Evolutionary conservation across 2,797 vertebrate genomes (phyloP).

Genomic region (Australoheros facetus): DNA sequence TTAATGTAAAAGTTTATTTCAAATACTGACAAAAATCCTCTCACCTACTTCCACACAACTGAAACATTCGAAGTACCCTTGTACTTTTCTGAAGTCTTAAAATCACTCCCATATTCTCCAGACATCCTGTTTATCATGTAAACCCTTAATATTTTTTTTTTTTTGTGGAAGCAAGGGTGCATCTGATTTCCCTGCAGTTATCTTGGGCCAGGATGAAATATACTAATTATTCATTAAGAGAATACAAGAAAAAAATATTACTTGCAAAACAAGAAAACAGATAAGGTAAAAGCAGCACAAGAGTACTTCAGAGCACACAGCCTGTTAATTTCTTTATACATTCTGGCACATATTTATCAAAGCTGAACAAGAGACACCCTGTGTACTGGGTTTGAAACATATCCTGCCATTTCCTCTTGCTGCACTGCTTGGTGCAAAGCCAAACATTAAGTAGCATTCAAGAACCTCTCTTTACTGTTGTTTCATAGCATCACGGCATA

Average conservation of each 20-base stretch:
- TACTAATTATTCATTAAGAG: slow-evolving; percentile 58
- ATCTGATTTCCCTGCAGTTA: slow-evolving; percentile 74
- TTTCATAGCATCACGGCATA: slow-evolving; percentile 29
- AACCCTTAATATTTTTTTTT: slow-evolving; percentile 45
- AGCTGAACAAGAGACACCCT: slow-evolving; percentile 64
- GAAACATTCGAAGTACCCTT: slow-evolving; percentile 73
- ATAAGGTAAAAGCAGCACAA: slow-evolving; percentile 74
- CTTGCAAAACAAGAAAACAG: slow-evolving; percentile 66
- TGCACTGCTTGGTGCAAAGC: slow-evolving; percentile 59
- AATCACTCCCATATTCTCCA: slow-evolving; percentile 69
- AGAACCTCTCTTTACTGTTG: slow-evolving; percentile 43
- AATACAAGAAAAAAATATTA: slow-evolving; percentile 59
- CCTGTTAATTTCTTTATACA: slow-evolving; percentile 73
- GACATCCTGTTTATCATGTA: slow-evolving; percentile 62
- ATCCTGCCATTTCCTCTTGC: slow-evolving; percentile 51
- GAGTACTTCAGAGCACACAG: slow-evolving; percentile 69
- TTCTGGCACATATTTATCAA: slow-evolving; percentile 74
- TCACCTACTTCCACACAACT: slow-evolving; percentile 70
- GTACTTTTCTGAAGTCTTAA: slow-evolving; percentile 73
- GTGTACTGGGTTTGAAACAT: slow-evolving; percentile 47
- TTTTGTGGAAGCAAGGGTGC: slow-evolving; percentile 65
- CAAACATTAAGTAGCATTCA: slow-evolving; percentile 53
- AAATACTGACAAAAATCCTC: slow-evolving; percentile 84
- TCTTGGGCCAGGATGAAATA: slow-evolving; percentile 68
- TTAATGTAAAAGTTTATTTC: slow-evolving; percentile 88